Conservation (phyloP, 2,888 invertebrate genomes). For the Nomada ferruginata region DNA sequence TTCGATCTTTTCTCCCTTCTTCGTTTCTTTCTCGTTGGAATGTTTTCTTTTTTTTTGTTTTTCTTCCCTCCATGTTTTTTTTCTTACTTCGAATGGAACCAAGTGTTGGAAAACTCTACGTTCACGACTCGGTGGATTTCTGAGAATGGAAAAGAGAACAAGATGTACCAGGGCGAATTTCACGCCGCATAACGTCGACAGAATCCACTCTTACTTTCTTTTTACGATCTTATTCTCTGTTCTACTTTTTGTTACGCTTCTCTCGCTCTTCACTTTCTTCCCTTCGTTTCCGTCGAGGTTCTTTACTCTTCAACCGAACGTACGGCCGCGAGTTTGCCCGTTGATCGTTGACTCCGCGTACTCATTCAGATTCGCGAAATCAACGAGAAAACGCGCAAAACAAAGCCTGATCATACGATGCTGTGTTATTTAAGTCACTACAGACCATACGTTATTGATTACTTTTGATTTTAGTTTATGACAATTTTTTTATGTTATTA, state of each 20-base stretch:
- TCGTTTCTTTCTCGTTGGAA: too few species aligned
- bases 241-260: constrained; percentile 3
- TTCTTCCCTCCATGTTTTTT: neutral
- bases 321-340: constrained; percentile 53
- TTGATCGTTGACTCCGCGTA: constrained; percentile 33
- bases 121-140: constrained; percentile 13
- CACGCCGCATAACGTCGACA: neutral
- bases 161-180: constrained; percentile 2
- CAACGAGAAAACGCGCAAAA: constrained; percentile 58
- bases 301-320: constrained; percentile 63
- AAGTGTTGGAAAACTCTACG: neutral
- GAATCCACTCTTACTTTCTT: neutral
- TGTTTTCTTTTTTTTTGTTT: neutral
- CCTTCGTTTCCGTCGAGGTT: constrained; percentile 52
- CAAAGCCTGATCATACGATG: constrained; percentile 81
- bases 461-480: constrained; percentile 82
- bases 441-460: constrained; percentile 82
- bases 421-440: constrained; percentile 84
- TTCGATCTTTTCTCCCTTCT: too few species aligned
- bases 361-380: neutral
- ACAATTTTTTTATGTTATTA: constrained; percentile 83
- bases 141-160: constrained; percentile 20
- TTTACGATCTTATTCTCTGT: neutral
- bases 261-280: constrained; percentile 22
- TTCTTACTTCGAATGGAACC: constrained; percentile 11